Conservation (phyloP, 2,797 vertebrate species). For the Remorina albescens region DNA sequence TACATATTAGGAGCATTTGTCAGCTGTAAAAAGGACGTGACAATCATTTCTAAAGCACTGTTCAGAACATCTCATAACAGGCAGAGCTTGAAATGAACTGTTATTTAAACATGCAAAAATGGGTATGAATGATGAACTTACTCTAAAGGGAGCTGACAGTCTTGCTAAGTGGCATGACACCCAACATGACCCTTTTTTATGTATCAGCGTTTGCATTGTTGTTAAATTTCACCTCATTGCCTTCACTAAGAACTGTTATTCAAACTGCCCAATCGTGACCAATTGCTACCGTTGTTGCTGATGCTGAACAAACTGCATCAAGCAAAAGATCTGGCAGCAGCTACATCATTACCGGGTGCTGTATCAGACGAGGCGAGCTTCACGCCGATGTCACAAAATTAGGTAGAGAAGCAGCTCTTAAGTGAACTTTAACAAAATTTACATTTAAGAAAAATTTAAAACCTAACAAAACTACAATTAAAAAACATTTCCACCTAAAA, state of each 20-base stretch:
- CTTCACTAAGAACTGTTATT: not conserved
- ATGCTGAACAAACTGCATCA: not conserved
- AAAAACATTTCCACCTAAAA: not conserved
- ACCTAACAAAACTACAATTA: not conserved
- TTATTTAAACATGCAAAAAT: not conserved
- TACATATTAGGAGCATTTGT: not conserved
- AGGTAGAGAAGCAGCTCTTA: no score
- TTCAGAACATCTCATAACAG: not conserved
- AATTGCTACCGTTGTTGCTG: not conserved
- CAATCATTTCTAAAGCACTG: not conserved
- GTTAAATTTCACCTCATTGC: not conserved
- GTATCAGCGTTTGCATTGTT: not conserved
- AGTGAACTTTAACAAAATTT: not conserved
- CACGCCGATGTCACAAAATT: not conserved
- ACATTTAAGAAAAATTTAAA: not conserved
- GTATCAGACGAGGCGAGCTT: not conserved
- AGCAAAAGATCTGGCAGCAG: not conserved
- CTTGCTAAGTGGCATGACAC: not conserved
- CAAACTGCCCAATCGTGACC: not conserved
- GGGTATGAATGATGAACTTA: not conserved
- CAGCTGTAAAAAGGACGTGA: not conserved
- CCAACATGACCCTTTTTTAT: not conserved
- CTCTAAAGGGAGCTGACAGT: not conserved
- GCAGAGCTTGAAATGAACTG: not conserved
- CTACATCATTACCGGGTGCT: not conserved